Percentiles rank a stretch among this genome's conserved stretches.
These are phyloP conservation scores for Callorhinus ursinus DNA, from an alignment of 2,113 vertebrate genomes.

Conservation along the genomic window DNA sequence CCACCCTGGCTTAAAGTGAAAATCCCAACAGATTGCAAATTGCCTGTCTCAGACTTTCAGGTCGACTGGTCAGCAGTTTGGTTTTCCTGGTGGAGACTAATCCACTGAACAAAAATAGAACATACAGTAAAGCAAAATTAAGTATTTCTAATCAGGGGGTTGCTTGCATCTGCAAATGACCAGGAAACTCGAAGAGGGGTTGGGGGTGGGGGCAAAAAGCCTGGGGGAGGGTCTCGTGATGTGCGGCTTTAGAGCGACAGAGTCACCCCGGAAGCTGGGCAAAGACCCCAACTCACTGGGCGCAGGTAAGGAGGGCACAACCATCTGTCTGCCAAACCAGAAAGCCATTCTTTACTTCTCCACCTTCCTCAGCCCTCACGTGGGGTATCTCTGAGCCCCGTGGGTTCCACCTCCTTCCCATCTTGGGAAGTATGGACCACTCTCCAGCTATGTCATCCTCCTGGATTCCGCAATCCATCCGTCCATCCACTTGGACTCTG, in stretches of 20 bases:
- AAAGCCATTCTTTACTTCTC: not conserved
- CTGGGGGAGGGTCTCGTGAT: not conserved
- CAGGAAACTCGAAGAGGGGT: not conserved
- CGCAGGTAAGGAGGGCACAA: not conserved
- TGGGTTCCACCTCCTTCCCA: not conserved
- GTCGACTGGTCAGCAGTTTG: constrained; percentile 69
- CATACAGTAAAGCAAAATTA: constrained; percentile 72
- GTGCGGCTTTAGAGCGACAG: not conserved
- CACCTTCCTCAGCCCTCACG: not conserved
- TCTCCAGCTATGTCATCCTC: not conserved
- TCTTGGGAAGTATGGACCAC: not conserved
- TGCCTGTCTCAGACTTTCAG: constrained; percentile 64
- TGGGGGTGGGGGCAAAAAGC: not conserved
- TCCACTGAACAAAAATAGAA: constrained; percentile 79
- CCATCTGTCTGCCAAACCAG: not conserved
- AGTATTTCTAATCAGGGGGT: constrained; percentile 20
- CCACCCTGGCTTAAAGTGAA: constrained; percentile 22
- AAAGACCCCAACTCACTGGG: not conserved
- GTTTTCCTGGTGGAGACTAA: constrained; percentile 73
- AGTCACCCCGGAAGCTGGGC: not conserved
- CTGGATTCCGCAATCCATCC: too few species aligned
- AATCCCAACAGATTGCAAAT: constrained; percentile 66
- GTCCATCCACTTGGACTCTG: not conserved
- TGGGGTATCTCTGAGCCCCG: not conserved
- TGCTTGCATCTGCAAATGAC: constrained; percentile 53